Conservation (phyloP, 2,797 vertebrate genomes). For the Sebastolobus altivelis region DNA sequence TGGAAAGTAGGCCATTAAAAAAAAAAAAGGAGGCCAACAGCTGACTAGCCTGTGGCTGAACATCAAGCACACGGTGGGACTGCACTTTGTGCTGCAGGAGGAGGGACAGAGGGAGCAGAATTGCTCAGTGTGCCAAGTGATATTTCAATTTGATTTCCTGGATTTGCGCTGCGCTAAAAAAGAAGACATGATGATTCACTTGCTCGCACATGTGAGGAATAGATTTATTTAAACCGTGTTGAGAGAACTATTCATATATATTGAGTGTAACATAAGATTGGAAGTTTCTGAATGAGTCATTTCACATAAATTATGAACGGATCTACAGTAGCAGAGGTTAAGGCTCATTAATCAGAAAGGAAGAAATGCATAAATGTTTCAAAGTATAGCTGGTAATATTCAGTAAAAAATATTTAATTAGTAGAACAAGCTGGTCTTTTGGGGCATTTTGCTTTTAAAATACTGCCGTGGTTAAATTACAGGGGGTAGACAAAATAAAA, state of each 20-base stretch:
- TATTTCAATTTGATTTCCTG: constrained; percentile 52
- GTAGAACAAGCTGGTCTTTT: background rate
- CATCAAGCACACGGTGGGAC: constrained; percentile 65
- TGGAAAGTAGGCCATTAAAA: constrained; percentile 76
- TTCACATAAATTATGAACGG: background rate
- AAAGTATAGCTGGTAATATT: background rate
- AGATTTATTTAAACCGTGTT: constrained; percentile 10
- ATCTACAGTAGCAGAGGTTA: background rate
- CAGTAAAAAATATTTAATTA: background rate
- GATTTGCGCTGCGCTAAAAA: constrained; percentile 20
- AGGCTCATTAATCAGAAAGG: constrained; percentile 6
- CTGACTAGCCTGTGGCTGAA: constrained; percentile 79
- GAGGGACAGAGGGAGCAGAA: constrained; percentile 31
- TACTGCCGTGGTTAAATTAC: background rate
- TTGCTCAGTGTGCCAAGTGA: constrained; percentile 37
- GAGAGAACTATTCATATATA: background rate
- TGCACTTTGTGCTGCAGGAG: constrained; percentile 61
- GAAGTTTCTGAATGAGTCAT: constrained; percentile 10
- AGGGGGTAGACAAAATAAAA: background rate
- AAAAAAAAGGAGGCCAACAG: constrained; percentile 70
- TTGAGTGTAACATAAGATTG: background rate
- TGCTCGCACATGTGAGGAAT: background rate
- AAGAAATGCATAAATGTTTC: background rate
- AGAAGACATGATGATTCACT: constrained; percentile 16
- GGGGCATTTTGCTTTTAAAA: background rate